Conservation (phyloP, 2,113 vertebrate genomes). For the Hippocampus comes region DNA sequence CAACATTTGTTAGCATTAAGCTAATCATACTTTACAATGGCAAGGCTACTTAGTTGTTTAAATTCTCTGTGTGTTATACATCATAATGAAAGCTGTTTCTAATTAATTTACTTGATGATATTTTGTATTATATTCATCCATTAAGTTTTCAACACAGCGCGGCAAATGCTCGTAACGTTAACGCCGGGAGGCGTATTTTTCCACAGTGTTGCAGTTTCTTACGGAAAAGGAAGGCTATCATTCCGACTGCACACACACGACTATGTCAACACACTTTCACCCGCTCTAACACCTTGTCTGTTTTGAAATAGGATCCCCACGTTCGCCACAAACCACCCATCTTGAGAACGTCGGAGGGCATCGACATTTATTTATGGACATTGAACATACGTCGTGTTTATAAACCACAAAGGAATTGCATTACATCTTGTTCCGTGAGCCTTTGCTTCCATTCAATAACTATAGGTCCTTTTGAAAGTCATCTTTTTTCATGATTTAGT, state of each 20-base stretch:
- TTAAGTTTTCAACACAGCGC: neutral
- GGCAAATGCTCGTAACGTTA: neutral
- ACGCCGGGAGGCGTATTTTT: slow-evolving; percentile 37
- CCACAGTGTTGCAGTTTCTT: slow-evolving; percentile 47
- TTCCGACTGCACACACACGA: slow-evolving; percentile 43
- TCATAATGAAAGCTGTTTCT: too few relatives aligned
- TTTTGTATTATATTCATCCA: neutral
- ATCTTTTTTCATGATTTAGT: slow-evolving; percentile 13
- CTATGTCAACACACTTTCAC: slow-evolving; percentile 45
- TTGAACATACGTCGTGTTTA: slow-evolving; percentile 22
- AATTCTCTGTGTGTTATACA: too few relatives aligned
- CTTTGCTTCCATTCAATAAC: slow-evolving; percentile 1
- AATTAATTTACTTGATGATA: too few relatives aligned
- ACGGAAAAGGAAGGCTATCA: slow-evolving; percentile 55
- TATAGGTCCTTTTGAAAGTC: neutral
- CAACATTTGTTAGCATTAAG: too few relatives aligned
- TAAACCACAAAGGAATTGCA: slow-evolving; percentile 20
- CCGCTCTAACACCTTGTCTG: slow-evolving; percentile 55
- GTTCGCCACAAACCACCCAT: slow-evolving; percentile 60
- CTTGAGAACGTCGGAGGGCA: slow-evolving; percentile 26
- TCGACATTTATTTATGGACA: slow-evolving; percentile 47
- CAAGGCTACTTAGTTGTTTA: too few relatives aligned
- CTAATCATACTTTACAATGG: too few relatives aligned
- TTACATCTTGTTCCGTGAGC: slow-evolving; percentile 17
- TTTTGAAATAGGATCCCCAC: slow-evolving; percentile 52